Evolutionary conservation across 2,888 invertebrate genomes (phyloP).

Genomic region (Agrochola circellaris): DNA sequence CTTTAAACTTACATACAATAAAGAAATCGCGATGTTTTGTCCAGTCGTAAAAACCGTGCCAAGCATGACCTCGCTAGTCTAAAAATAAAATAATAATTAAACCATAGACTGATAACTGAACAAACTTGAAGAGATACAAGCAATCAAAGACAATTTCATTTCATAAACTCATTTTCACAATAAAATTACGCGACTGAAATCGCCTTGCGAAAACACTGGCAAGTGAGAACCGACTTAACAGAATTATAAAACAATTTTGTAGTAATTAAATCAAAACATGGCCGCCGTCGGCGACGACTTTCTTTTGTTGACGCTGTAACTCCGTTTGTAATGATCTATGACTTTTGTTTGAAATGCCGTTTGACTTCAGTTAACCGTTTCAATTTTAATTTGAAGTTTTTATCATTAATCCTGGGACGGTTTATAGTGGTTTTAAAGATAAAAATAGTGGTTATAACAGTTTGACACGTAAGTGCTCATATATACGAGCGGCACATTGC

Average conservation of each 20-base stretch:
- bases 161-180: conserved; percentile 60
- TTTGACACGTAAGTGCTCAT: neutral
- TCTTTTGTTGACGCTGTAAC: conserved; percentile 48
- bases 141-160: conserved; percentile 38
- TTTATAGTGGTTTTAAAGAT: neutral
- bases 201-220: conserved; percentile 48
- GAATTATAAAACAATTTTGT: conserved; percentile 74
- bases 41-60: neutral
- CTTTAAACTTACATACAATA: no score
- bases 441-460: neutral
- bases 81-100: conserved; percentile 12
- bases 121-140: conserved; percentile 33
- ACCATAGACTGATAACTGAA: conserved; percentile 2
- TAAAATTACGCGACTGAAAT: conserved; percentile 54
- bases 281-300: conserved; percentile 32
- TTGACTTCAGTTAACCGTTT: conserved; percentile 10
- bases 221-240: conserved; percentile 64
- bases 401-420: conserved; percentile 2
- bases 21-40: neutral
- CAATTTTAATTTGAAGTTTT: conserved; percentile 33
- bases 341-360: conserved; percentile 43
- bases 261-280: conserved; percentile 74
- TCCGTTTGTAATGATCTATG: conserved; percentile 51
- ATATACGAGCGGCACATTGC: neutral
- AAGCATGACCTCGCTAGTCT: neutral